phyloP scores from a whole-genome alignment of 1,140 invertebrate genomes.

The Hycleus phaleratus region DNA sequence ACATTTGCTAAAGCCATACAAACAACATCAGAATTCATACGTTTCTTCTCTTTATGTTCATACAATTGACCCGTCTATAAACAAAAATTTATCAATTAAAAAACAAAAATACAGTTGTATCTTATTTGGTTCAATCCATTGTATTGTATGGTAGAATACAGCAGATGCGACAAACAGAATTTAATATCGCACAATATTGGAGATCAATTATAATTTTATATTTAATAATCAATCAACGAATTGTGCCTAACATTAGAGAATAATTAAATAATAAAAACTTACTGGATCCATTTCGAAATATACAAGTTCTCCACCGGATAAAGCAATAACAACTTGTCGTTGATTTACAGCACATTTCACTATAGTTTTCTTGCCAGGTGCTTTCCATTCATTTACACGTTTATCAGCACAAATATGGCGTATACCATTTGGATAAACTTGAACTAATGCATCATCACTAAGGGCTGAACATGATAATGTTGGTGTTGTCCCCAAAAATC shows the following conservation, averaged over 20 bases:
- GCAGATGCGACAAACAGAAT: conserved; percentile 32
- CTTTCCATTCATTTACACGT: conserved; percentile 98
- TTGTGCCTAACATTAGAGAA: neutral
- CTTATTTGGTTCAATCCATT: conserved; percentile 35
- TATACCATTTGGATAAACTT: conserved; percentile 98
- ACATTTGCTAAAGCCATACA: conserved; percentile 98
- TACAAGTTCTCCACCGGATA: conserved; percentile 95
- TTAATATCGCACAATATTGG: conserved; percentile 27
- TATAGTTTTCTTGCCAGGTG: conserved; percentile 94
- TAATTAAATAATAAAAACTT: conserved; percentile 44
- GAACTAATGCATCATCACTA: conserved; percentile 95
- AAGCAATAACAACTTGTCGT: conserved; percentile 94
- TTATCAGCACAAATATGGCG: conserved; percentile 96
- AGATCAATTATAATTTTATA: conserved; percentile 2
- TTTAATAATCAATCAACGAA: neutral
- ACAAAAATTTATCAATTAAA: conserved; percentile 12
- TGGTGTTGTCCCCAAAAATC: conserved; percentile 96
- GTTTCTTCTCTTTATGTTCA: conserved; percentile 95
- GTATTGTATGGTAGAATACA: conserved; percentile 19
- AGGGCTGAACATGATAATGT: conserved; percentile 95
- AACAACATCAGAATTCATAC: conserved; percentile 93
- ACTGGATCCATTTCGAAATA: conserved; percentile 99
- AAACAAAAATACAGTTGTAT: conserved; percentile 3
- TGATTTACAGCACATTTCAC: conserved; percentile 98
- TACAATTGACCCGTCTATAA: conserved; percentile 90